A percentile compares a stretch with the other conserved stretches of the same genome.
These are phyloP conservation scores for Drosophila nr. fundita DNA, from an alignment of 2,888 invertebrate genomes.

Conservation along the genomic window DNA sequence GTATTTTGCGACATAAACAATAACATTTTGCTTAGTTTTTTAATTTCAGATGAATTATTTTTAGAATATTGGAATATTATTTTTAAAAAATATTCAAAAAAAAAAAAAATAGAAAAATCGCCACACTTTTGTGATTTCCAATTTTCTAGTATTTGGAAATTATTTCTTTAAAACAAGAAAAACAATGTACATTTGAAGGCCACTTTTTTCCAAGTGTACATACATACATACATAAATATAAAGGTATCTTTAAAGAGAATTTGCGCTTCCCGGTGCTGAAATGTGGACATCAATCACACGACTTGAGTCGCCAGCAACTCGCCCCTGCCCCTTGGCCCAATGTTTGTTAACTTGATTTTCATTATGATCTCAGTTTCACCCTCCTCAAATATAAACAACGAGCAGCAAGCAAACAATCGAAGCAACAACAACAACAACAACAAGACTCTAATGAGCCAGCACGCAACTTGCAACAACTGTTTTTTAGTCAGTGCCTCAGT, in stretches of 20 bases:
- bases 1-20: no score
- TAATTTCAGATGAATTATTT: background rate
- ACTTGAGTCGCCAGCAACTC: constrained; percentile 22
- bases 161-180: no score
- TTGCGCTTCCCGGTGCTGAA: constrained; percentile 72
- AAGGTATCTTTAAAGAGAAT: constrained; percentile 39
- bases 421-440: background rate
- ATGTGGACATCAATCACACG: constrained; percentile 74
- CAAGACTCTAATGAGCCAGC: constrained; percentile 66
- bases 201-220: background rate
- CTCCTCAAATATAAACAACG: constrained; percentile 12
- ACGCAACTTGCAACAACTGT: constrained; percentile 64
- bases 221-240: background rate
- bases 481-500: constrained; percentile 34
- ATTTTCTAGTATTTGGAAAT: background rate
- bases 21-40: no score
- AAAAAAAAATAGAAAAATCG: no score
- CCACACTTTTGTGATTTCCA: background rate
- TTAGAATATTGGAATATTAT: no score
- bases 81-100: no score
- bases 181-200: no score
- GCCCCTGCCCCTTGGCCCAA: background rate
- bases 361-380: constrained; percentile 40
- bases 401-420: constrained; percentile 32
- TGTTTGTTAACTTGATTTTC: constrained; percentile 56